Percentiles rank a stretch among this genome's conserved stretches.
Conservation (phyloP, 2,113 vertebrate species). For the Chaetorhynchus papuensis region DNA sequence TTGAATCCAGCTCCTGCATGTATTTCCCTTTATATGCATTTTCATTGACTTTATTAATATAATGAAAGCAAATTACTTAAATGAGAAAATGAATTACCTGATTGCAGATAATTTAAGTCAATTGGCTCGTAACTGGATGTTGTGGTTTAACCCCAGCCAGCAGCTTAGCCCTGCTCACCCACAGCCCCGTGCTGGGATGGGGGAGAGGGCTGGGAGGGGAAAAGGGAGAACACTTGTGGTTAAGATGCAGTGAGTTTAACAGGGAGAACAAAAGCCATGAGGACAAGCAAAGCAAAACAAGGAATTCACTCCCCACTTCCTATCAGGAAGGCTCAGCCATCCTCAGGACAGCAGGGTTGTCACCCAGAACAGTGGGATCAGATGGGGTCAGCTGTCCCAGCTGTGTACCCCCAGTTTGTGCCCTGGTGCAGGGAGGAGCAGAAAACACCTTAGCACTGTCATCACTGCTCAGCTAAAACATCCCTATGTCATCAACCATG, state of each 20-base stretch:
- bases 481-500: rapidly evolving
- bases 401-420: background rate
- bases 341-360: background rate
- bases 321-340: background rate
- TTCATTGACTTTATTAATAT: constrained; percentile 24
- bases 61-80: constrained; percentile 36
- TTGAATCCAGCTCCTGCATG: background rate
- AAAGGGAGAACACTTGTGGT: background rate
- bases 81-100: background rate
- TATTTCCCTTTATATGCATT: constrained; percentile 13
- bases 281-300: background rate
- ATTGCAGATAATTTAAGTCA: background rate
- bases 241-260: too few relatives aligned
- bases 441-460: background rate
- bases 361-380: background rate
- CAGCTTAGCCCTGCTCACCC: background rate
- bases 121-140: background rate
- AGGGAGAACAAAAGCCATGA: background rate
- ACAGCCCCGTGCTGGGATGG: background rate
- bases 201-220: background rate
- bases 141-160: background rate
- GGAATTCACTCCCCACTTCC: background rate
- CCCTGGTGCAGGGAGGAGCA: background rate
- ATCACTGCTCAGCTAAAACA: background rate
- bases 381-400: background rate